Evolutionary conservation across 2,797 vertebrate genomes (phyloP), one percentile per base, ranked within the genome.

Genomic region (Sorex maritimensis): DNA sequence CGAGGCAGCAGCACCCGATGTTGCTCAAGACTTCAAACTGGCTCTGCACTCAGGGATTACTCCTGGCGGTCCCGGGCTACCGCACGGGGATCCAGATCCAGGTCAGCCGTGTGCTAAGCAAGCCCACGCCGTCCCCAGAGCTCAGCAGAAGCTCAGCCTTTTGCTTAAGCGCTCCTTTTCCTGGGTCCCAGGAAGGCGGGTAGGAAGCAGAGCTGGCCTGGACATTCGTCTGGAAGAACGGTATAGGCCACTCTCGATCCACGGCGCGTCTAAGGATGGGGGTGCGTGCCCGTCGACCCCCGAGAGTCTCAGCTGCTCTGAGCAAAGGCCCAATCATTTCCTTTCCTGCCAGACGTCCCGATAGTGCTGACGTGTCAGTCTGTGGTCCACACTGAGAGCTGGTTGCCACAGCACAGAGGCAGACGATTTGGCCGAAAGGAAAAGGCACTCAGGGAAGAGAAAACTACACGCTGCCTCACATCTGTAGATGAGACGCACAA

Each of bases 191-290:
- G 44, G 49, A 89, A 87, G 87, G 69, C 19, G 7, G 52, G 11
- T 52, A 52, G 58, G 41, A 89, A 49, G 8, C n/a, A 75, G 72
- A 52, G 30, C 8, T 19, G 17, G 6, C 82, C 30, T 13, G 52
- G 52, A 81, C 69, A 7, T 90, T 7, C 75, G 8, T 84, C 55
- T 63, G 65, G 44, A 82, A 68, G 72, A 82, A 80, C 75, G 82
- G 30, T 69, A 58, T 1, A 73, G 34, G 41, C 19, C 34, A 9
- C 38, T 86, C 71, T 23, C 52, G 58, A 11, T 82, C 41, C 4
- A 67, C 8, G 72, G 17, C 30, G 15, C 2, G 52, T 52, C 49
- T 11, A 14, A 52, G 49, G 49, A 9, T 14, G 49, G 49, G 49
- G 10, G 3, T 55, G 15, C 6, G 19, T 17, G 12, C 19, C 55